These are phyloP conservation scores for Metaphire vulgaris DNA, from an alignment of 1,140 invertebrate species.

Conservation along the genomic window DNA sequence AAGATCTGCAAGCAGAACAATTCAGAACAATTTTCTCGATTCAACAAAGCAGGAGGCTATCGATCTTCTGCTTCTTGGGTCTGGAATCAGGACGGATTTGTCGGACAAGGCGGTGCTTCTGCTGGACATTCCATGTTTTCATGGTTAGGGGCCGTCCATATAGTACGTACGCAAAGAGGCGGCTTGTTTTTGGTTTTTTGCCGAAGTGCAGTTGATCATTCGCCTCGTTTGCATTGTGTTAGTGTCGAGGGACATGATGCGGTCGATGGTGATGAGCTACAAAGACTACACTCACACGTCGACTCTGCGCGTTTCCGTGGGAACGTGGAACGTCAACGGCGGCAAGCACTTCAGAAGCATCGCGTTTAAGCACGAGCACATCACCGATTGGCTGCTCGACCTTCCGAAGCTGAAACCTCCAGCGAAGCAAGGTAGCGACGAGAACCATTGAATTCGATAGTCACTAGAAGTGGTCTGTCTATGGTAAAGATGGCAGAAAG, in stretches of 20 bases:
- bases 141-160: slow-evolving; percentile 56
- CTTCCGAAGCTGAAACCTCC: slow-evolving; percentile 44
- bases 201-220: too few species aligned
- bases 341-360: slow-evolving; percentile 96
- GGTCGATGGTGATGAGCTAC: slow-evolving; percentile 60
- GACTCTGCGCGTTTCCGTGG: slow-evolving; percentile 73
- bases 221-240: too few species aligned
- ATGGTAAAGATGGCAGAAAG: too few species aligned
- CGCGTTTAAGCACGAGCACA: slow-evolving; percentile 82
- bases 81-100: slow-evolving; percentile 79
- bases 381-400: slow-evolving; percentile 92
- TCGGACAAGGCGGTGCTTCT: slow-evolving; percentile 82
- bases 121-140: slow-evolving; percentile 77
- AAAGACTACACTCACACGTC: slow-evolving; percentile 72
- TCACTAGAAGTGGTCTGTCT: too few species aligned
- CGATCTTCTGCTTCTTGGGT: slow-evolving; percentile 86
- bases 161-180: too few species aligned
- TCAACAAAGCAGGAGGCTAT: slow-evolving; percentile 98
- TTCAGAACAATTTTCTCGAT: slow-evolving; percentile 97
- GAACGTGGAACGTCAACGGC: slow-evolving; percentile 99
- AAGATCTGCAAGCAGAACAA: slow-evolving; percentile 90
- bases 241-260: slow-evolving; percentile 54
- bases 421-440: slow-evolving; percentile 39
- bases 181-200: too few species aligned
- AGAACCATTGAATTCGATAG: too few species aligned